Evolutionary conservation across 1,140 invertebrate genomes (phyloP).

Genomic region (Caerostris darwini): DNA sequence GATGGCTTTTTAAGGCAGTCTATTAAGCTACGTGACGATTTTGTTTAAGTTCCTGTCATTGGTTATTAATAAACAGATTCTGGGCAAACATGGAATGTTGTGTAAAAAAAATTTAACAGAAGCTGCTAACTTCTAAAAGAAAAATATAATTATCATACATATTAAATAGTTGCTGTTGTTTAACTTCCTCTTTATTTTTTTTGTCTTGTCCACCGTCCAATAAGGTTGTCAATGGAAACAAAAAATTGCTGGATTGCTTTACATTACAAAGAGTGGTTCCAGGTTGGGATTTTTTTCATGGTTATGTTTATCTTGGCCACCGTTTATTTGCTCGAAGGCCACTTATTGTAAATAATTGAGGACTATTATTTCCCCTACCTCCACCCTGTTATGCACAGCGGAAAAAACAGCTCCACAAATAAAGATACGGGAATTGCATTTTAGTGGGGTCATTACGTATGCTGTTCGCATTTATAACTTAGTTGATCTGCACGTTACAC

Average conservation of each 20-base stretch:
- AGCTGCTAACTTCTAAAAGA: neutral
- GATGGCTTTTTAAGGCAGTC: conserved; percentile 25
- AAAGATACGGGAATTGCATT: conserved; percentile 30
- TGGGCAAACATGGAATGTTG: neutral
- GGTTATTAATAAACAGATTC: conserved; percentile 40
- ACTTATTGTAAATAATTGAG: conserved; percentile 24
- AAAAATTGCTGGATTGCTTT: neutral
- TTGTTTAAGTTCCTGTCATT: neutral
- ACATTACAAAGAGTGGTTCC: neutral
- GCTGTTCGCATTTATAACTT: neutral
- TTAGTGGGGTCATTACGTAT: neutral
- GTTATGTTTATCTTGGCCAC: neutral
- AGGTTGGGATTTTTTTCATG: neutral
- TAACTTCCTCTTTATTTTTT: neutral
- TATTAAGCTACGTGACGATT: conserved; percentile 11
- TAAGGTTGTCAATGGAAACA: neutral
- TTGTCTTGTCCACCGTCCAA: neutral
- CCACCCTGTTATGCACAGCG: neutral
- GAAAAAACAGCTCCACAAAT: conserved; percentile 6
- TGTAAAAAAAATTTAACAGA: neutral
- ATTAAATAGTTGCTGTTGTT: neutral
- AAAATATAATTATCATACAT: conserved; percentile 19
- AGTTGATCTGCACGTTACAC: neutral
- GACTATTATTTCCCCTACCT: neutral
- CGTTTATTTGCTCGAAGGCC: neutral